Base-by-base conservation (phyloP, 2,113 vertebrate species). In the Daphoenositta chrysoptera region DNA sequence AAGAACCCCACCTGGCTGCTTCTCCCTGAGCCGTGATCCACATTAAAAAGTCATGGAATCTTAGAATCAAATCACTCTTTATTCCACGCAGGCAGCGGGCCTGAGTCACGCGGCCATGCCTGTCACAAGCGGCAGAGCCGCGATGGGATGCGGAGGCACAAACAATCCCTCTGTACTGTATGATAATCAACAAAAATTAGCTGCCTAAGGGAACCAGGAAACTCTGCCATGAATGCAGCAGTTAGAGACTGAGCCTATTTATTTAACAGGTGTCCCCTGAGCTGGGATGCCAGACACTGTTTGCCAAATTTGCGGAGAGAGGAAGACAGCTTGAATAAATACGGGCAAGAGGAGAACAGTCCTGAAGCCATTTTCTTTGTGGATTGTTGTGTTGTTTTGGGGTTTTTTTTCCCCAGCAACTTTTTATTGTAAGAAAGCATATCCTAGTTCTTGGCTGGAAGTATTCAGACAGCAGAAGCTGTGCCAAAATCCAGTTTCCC, bases 191-290 rank as follows among this genome's bases (percentile, higher is more conserved):
- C 92, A 92, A 93, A 96, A 97, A 95, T 93, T 89, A 92, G 83
- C 96, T 90, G 95, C 92, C 93, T 95, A 44, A 96, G 90, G 92
- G 88, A 95, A 86, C 80, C 65, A 50, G 94, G 88, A 92, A 94
- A 84, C 76, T 94, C 92, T 90, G 93, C 92, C 96, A 90, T 84
- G 88, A 95, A 96, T 90, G 88, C 88, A 81, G 92, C 92, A 81
- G 56, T 89, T 87, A 92, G 86, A 95, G 92, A 92, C 96, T 81
- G 88, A 96, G 93, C 83, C 92, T 90, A 96, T 96, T 97, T 97
- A 95, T 96, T 93, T 96, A 93, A 94, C 96, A 96, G 96, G 96
- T 95, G 96, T 94, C 90, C 93, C 94, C 79, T 47, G 93, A 88
- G 94, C 88, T 69, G 93, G 44, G 72, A 82, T 95, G 93, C 96